Evolutionary conservation across 2,113 vertebrate genomes (phyloP).

Genomic region (Eidolon helvum): DNA sequence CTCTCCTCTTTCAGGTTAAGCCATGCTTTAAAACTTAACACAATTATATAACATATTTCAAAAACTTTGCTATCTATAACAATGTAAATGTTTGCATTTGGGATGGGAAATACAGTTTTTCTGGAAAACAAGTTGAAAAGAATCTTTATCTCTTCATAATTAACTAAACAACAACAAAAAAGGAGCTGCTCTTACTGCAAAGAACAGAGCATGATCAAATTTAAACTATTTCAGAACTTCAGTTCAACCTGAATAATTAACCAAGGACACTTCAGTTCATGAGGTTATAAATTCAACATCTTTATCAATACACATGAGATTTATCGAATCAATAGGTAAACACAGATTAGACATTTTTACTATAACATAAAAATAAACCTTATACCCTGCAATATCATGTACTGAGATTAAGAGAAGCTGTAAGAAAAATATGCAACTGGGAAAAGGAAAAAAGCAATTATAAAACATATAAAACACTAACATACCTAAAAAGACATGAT

Average conservation of each 20-base stretch:
- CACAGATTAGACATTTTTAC: neutral
- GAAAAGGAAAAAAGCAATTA: neutral
- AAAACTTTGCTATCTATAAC: neutral
- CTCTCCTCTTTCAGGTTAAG: neutral
- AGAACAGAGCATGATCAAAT: neutral
- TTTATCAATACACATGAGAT: neutral
- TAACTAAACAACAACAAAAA: neutral
- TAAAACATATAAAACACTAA: neutral
- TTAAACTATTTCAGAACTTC: neutral
- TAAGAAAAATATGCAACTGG: neutral
- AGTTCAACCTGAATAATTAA: neutral
- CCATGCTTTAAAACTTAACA: neutral
- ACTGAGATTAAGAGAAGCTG: neutral
- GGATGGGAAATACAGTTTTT: neutral
- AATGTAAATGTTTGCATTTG: neutral
- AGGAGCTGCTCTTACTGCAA: neutral
- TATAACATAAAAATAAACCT: neutral
- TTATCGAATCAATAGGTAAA: neutral
- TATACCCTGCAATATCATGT: neutral
- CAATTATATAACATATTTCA: neutral
- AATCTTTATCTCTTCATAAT: neutral
- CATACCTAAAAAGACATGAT: neutral
- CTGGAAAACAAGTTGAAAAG: neutral
- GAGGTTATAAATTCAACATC: neutral
- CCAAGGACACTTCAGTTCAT: neutral